Base-by-base conservation (phyloP, 2,113 vertebrate genomes). In the Dasypus novemcinctus region DNA sequence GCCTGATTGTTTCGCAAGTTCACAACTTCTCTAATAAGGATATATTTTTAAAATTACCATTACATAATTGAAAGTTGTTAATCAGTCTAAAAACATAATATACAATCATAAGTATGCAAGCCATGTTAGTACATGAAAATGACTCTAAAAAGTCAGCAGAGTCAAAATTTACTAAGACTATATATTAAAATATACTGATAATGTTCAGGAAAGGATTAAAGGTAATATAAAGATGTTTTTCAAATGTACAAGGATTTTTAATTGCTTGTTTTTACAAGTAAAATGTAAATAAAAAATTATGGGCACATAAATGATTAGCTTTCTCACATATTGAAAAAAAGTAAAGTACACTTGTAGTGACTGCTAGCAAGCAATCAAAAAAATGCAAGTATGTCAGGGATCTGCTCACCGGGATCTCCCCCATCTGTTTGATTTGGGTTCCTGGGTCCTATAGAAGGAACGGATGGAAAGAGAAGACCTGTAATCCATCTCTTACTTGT, bases 321-420 rank as follows among this genome's bases (percentile, higher is more conserved):
- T 91, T 82, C 29, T 84, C 31, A 72, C 25, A 49, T 63, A 43
- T 36, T 52, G 59, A 41, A 31, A 80, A 80, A 49, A 46, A 81
- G 57, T 57, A 17, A 91, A 43, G 21, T 12, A 49, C 12, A 75
- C 46, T n/a, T 20, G 15, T 79, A 74, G 29, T 54, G 33, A 49
- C 38, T 68, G 14, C 29, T 33, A 29, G 25, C 2, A 64, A 72
- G 76, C 14, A 86, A 69, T 15, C 49, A 86, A 95, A 91, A n/a
- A 43, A 66, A 72, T 59, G 0, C 64, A 84, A 61, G 9, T 31
- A 31, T 27, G 41, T 61, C 90, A 82, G 93, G 46, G 27, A 38
- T 92, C 21, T 64, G 41, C 93, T 96, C 38, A 96, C 96, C 87
- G 29, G 91, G 87, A 81, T 31, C 0, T 63, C 93, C 93, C 12